phyloP scores from a whole-genome alignment of 1,140 invertebrate species.

The Temnothorax nylanderi region DNA sequence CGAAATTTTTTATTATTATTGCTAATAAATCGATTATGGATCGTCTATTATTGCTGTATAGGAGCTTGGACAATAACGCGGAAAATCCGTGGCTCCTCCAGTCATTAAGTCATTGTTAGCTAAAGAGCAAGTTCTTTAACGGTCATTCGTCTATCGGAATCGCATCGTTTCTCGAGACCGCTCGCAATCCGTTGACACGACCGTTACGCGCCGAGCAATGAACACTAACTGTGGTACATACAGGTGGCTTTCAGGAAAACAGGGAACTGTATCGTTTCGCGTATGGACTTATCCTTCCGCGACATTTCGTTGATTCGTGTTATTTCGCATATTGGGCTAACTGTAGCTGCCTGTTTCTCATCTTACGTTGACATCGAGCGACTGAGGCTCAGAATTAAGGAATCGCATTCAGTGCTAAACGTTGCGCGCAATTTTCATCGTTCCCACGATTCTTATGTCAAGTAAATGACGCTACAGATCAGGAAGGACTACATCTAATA shows the following conservation, averaged over 20 bases:
- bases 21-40: conserved; percentile 44
- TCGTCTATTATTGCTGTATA: conserved; percentile 66
- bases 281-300: conserved; percentile 45
- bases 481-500: not conserved
- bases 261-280: conserved; percentile 27
- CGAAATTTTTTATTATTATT: conserved; percentile 49
- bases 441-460: not conserved
- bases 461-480: not conserved
- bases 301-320: not conserved
- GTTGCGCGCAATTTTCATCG: not conserved
- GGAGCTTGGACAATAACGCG: conserved; percentile 11
- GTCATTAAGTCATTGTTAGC: not conserved
- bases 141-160: not conserved
- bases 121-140: conserved; percentile 4
- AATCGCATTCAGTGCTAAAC: conserved; percentile 2
- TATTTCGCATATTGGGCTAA: not conserved
- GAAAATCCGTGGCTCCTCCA: conserved; percentile 20
- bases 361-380: not conserved
- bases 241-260: conserved; percentile 25
- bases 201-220: conserved; percentile 61
- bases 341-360: not conserved
- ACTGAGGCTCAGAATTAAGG: not conserved
- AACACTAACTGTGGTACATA: conserved; percentile 69
- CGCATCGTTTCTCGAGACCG: conserved; percentile 30
- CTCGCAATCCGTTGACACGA: conserved; percentile 29